Percentiles rank a stretch among this genome's conserved stretches.
Evolutionary conservation across 64 coral and sea anemone species (phyloP).

Genomic region (Anthopleura sola): DNA sequence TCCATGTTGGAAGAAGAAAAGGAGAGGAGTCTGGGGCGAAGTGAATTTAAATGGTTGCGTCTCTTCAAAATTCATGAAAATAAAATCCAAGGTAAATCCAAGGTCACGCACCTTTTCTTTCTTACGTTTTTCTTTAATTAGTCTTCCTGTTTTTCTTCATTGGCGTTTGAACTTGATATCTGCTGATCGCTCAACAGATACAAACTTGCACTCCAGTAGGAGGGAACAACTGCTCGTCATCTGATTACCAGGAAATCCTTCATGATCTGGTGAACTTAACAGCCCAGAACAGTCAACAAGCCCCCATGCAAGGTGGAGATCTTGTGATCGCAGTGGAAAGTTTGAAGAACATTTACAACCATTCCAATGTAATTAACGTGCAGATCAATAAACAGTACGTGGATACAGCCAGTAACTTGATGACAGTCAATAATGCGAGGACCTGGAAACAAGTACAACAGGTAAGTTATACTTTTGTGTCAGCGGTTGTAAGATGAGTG

Average conservation of each 20-base stretch:
- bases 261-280: background rate
- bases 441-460: background rate
- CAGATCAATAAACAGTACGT: background rate
- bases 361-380: background rate
- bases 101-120: no score
- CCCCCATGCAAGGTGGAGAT: background rate
- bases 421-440: background rate
- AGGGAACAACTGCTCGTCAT: background rate
- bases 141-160: no score
- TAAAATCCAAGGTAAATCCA: background rate
- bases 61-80: background rate
- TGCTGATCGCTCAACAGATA: no score
- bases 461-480: background rate
- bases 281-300: background rate
- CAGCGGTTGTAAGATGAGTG: no score
- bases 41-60: background rate
- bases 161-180: no score
- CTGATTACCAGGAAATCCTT: background rate
- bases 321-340: background rate
- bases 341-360: background rate
- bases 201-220: background rate
- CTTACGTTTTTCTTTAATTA: no score
- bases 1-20: background rate
- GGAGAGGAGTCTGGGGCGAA: background rate
- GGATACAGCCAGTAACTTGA: background rate